These are phyloP conservation scores for Morinoia aosen DNA, from an alignment of 2,888 invertebrate genomes.

Conservation along the genomic window DNA sequence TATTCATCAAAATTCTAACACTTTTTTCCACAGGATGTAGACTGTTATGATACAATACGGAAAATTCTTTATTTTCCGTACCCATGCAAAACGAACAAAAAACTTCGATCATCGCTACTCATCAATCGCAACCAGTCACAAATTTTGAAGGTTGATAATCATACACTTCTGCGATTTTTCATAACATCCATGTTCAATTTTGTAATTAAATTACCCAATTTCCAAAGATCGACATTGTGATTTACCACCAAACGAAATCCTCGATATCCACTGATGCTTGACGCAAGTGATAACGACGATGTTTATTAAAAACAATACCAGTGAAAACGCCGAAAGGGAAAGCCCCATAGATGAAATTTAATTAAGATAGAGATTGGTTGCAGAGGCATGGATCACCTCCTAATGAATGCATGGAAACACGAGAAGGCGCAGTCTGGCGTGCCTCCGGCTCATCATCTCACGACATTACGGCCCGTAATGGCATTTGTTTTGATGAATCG, in stretches of 20 bases:
- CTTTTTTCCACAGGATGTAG: too few relatives aligned
- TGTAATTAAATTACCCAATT: background rate
- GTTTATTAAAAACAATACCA: background rate
- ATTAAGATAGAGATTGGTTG: background rate
- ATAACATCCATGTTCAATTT: background rate
- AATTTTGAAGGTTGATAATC: too few relatives aligned
- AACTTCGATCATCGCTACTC: too few relatives aligned
- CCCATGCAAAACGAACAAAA: too few relatives aligned
- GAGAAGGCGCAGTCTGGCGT: background rate
- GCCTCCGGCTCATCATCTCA: background rate
- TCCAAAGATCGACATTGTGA: background rate
- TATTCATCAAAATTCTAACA: too few relatives aligned
- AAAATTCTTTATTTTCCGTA: too few relatives aligned
- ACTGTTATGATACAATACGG: too few relatives aligned
- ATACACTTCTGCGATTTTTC: too few relatives aligned
- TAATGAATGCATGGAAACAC: background rate
- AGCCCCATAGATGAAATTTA: background rate
- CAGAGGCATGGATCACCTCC: background rate
- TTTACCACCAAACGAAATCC: background rate
- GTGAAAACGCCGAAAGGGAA: background rate
- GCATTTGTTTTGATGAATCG: slow-evolving; percentile 1
- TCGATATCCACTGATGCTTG: background rate
- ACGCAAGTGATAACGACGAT: background rate
- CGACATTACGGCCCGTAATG: background rate
- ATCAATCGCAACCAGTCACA: too few relatives aligned